phyloP scores from a whole-genome alignment of 2,797 vertebrate genomes.

The Morus bassanus region DNA sequence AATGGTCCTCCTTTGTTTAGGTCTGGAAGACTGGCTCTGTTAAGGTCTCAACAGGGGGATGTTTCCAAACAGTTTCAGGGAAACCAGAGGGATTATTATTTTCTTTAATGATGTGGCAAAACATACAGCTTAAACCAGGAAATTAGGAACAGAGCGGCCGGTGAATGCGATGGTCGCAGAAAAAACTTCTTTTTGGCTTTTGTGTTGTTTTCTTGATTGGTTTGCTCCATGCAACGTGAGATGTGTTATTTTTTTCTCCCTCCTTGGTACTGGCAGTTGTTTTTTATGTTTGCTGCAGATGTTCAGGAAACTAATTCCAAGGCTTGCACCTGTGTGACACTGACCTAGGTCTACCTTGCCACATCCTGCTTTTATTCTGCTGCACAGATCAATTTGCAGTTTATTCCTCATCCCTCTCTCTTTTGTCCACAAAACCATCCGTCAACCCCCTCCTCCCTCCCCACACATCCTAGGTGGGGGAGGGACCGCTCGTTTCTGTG shows the following conservation, averaged over 20 bases:
- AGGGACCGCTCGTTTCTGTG: not conserved
- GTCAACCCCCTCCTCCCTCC: not conserved
- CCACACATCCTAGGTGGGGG: not conserved
- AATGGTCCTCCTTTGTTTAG: conserved; percentile 56
- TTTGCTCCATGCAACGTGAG: conserved; percentile 26
- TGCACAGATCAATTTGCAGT: conserved; percentile 43
- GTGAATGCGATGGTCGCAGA: not conserved
- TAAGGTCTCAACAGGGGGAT: not conserved
- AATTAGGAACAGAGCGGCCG: not conserved
- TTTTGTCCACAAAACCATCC: conserved; percentile 1
- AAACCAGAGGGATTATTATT: conserved; percentile 23
- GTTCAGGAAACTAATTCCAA: conserved; percentile 68
- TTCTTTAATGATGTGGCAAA: conserved; percentile 51
- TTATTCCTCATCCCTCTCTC: not conserved
- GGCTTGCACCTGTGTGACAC: conserved; percentile 47
- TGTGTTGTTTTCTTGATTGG: not conserved
- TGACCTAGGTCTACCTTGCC: conserved; percentile 55
- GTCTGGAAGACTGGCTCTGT: conserved; percentile 6
- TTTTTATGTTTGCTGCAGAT: conserved; percentile 65
- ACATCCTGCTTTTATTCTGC: conserved; percentile 27
- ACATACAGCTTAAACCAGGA: conserved; percentile 14
- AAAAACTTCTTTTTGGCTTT: not conserved
- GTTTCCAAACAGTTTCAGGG: conserved; percentile 17
- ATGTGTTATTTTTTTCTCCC: not conserved
- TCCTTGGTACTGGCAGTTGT: not conserved